phyloP scores from a whole-genome alignment of 2,113 vertebrate species.

The Pseudopipra pipra region DNA sequence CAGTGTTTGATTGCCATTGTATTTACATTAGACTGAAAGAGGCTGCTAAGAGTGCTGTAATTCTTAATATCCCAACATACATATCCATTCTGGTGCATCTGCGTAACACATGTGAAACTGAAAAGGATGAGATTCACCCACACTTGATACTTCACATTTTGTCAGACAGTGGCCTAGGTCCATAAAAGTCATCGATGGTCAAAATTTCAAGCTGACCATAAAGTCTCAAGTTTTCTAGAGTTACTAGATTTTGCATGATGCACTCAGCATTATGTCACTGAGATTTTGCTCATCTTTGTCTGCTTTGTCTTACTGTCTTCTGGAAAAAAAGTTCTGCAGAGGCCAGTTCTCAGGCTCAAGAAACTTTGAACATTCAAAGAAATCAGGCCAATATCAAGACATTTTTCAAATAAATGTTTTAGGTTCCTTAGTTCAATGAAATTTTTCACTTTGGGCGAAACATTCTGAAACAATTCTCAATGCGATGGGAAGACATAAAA shows the following conservation, averaged over 20 bases:
- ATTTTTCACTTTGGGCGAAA: background rate
- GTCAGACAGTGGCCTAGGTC: background rate
- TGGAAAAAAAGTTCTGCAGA: background rate
- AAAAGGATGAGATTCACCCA: background rate
- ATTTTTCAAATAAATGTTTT: background rate
- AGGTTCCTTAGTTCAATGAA: background rate
- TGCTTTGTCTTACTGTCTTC: background rate
- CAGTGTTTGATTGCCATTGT: background rate
- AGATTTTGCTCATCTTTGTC: background rate
- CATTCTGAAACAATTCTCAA: background rate
- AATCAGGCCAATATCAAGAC: background rate
- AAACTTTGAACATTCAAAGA: background rate
- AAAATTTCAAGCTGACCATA: background rate
- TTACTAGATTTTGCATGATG: background rate
- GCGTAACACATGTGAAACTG: fast-evolving
- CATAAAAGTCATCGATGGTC: fast-evolving
- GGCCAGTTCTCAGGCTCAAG: background rate
- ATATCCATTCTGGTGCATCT: background rate
- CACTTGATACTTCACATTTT: background rate
- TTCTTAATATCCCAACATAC: background rate
- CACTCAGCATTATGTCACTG: background rate
- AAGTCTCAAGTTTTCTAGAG: background rate
- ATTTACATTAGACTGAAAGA: background rate
- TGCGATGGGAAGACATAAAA: background rate
- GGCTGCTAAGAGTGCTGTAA: background rate